Evolutionary conservation across 2,797 vertebrate species (phyloP).

Genomic region (Anguilla pacifica): DNA sequence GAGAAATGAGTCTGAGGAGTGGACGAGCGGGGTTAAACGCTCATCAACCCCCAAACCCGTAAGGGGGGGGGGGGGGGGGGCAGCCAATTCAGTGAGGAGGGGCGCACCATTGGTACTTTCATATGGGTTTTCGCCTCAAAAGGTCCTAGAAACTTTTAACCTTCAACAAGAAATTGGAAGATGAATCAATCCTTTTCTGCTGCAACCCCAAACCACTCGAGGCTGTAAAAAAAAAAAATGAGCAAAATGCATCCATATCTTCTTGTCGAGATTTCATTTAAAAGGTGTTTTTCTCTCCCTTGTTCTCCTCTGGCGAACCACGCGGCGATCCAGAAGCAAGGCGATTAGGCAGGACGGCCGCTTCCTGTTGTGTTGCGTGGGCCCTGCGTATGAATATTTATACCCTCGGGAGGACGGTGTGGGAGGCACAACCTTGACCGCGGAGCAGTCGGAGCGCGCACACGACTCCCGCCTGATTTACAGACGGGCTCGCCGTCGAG

Average conservation of each 20-base stretch:
- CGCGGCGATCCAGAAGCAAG: slow-evolving; percentile 62
- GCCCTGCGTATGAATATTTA: slow-evolving; percentile 77
- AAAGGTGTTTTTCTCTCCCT: neutral
- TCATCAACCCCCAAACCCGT: neutral
- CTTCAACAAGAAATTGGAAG: neutral
- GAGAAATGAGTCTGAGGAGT: neutral
- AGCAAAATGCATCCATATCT: neutral
- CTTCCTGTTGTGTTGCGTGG: slow-evolving; percentile 59
- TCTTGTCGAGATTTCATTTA: neutral
- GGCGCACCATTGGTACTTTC: neutral
- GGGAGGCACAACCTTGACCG: slow-evolving; percentile 74
- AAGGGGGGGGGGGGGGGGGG: neutral
- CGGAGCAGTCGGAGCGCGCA: slow-evolving; percentile 70
- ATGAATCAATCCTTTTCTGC: neutral
- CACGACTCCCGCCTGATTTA: slow-evolving; percentile 64
- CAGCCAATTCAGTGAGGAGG: neutral
- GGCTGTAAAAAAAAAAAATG: neutral
- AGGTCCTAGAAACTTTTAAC: neutral
- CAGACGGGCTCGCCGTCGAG: slow-evolving; percentile 62
- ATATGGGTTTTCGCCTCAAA: neutral
- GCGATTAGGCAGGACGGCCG: slow-evolving; percentile 59
- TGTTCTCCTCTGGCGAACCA: slow-evolving; percentile 41
- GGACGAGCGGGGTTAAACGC: neutral
- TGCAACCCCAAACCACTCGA: neutral
- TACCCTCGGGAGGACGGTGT: slow-evolving; percentile 67